Base-by-base conservation (phyloP, 2,797 vertebrate genomes). In the Nyctalus aviator region DNA sequence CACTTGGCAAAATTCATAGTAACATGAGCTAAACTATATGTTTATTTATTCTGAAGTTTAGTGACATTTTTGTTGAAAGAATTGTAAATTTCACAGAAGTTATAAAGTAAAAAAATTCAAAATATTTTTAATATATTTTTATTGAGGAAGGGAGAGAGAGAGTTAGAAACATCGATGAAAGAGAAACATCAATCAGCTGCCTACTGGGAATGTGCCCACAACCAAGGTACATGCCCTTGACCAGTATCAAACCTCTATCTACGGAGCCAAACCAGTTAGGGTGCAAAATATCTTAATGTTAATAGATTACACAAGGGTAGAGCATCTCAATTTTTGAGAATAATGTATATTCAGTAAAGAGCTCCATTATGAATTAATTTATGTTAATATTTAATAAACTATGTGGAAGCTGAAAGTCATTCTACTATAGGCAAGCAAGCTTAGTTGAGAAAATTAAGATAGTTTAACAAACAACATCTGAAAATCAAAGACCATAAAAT, bases 401-500 rank as follows among this genome's bases (percentile, higher is more conserved):
- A 11, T 35, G 12, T 53, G 14, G 3, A 88, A 78, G 8, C 32
- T 41, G 30, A 57, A 53, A 77, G 4, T 72, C 17, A 1, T 72
- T 94, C 23, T 8, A 76, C 53, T 37, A 25, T 2, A 25, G 2
- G 59, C 59, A 62, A 62, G 8, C 18, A 55, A 66, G 0, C 13
- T 55, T 46, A 55, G n/a, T 46, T 72, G 53, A 71, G 12, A 90
- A 35, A 6, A 76, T 23, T 64, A 6, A 55, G 30, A 48, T 12
- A 53, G 25, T 48, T 81, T 59, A 44, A 88, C 77, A 91, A 85
- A 84, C 7, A 21, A 46, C 7, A 64, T 69, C 44, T 90, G n/a
- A 92, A 55, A 90, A 75, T 69, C 30, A 90, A 13, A 88, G 32
- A 55, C 15, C 21, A 48, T 78, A 46, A 91, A 88, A 88, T 68